Conservation (phyloP, 92 coral and sea anemone species). For the Palythoa caribaeorum region DNA sequence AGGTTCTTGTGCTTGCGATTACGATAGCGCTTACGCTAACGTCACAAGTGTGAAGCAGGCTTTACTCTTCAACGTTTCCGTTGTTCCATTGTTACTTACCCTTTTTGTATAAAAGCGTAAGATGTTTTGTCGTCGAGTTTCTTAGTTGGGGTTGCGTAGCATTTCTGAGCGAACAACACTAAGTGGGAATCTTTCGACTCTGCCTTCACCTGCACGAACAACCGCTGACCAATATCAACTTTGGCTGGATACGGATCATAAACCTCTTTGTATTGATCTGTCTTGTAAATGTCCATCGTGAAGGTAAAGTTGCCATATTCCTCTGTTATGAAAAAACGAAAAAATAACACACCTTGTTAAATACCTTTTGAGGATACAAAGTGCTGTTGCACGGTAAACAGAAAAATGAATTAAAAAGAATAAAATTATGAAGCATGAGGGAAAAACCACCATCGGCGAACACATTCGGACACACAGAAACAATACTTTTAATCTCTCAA, state of each 20-base stretch:
- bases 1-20: too few relatives aligned
- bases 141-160: conserved; percentile 76
- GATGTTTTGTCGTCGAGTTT: conserved; percentile 50
- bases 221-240: conserved; percentile 63
- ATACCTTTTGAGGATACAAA: background rate
- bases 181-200: conserved; percentile 45
- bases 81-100: conserved; percentile 61
- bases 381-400: too few relatives aligned
- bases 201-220: conserved; percentile 75
- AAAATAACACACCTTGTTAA: background rate
- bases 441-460: too few relatives aligned
- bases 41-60: background rate
- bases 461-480: too few relatives aligned
- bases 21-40: background rate
- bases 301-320: conserved; percentile 81
- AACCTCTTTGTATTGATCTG: conserved; percentile 58
- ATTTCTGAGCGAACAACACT: conserved; percentile 70
- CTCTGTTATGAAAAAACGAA: conserved; percentile 15
- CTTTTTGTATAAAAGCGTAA: conserved; percentile 70
- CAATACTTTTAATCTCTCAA: too few relatives aligned
- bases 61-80: background rate
- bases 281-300: conserved; percentile 78
- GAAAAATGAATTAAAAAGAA: too few relatives aligned
- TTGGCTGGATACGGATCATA: conserved; percentile 67
- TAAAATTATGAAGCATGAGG: too few relatives aligned